Evolutionary conservation across 2,797 vertebrate genomes (phyloP).

Genomic region (Phoebastria nigripes): DNA sequence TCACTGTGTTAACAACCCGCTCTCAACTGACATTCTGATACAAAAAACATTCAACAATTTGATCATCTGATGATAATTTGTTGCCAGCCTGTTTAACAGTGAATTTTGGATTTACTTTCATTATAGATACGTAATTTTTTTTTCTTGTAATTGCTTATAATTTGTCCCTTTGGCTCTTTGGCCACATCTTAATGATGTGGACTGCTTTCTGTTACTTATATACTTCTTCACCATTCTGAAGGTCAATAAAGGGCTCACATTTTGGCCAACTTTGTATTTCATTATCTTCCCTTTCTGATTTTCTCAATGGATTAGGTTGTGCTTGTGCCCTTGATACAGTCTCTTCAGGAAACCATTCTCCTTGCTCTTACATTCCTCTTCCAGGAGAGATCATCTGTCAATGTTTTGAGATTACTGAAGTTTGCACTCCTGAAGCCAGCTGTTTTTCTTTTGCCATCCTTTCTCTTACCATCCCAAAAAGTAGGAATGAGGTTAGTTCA

Average conservation of each 20-base stretch:
- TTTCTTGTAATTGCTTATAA: neutral
- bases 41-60: neutral
- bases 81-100: neutral
- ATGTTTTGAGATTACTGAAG: neutral
- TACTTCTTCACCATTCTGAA: neutral
- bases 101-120: neutral
- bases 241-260: neutral
- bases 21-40: neutral
- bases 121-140: neutral
- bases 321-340: neutral
- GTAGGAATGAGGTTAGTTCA: neutral
- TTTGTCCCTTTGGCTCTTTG: neutral
- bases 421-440: neutral
- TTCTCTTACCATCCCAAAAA: neutral
- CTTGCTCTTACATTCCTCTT: neutral
- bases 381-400: neutral
- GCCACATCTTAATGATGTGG: neutral
- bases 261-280: neutral
- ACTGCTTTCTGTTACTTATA: neutral
- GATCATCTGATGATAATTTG: neutral
- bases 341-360: neutral
- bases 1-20: neutral
- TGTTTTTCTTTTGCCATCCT: neutral
- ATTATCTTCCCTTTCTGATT: neutral
- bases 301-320: neutral